A percentile compares a stretch with the other conserved stretches of the same genome.
Conservation (phyloP, 2,113 vertebrate genomes). For the Epinephelus cyanopodus region DNA sequence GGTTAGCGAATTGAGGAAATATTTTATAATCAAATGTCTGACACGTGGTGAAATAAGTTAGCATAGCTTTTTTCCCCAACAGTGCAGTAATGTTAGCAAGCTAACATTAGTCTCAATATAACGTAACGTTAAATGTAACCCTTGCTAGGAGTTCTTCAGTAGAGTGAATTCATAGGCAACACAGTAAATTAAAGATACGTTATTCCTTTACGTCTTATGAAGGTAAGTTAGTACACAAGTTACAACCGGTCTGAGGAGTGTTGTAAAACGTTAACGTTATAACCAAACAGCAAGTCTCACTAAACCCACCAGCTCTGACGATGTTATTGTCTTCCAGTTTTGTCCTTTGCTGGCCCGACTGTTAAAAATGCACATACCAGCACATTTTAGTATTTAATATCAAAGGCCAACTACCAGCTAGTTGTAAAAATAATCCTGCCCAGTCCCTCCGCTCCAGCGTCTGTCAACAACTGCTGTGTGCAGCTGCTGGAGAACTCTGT, state of each 20-base stretch:
- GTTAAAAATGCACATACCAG: constrained; percentile 8
- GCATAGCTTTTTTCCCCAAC: not conserved
- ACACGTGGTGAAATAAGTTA: constrained; percentile 3
- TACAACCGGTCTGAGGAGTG: not conserved
- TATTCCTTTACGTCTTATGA: not conserved
- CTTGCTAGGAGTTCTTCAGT: not conserved
- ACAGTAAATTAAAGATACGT: not conserved
- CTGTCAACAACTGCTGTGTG: constrained; percentile 72
- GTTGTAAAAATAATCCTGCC: not conserved
- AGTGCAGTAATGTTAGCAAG: constrained; percentile 17
- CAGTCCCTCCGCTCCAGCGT: not conserved
- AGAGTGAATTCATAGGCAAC: not conserved
- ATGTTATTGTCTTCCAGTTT: constrained; percentile 15
- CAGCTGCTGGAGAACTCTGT: not conserved
- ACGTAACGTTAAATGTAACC: not conserved
- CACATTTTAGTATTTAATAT: not conserved
- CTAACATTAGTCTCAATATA: constrained; percentile 2
- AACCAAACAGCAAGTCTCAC: constrained; percentile 54
- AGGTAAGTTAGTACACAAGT: constrained; percentile 2
- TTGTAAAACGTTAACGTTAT: not conserved
- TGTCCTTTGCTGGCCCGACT: not conserved
- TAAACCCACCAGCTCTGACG: constrained; percentile 39
- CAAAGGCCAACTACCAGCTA: not conserved
- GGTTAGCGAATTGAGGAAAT: too few relatives aligned
- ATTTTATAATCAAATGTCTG: not conserved